A percentile compares a stretch with the other conserved stretches of the same genome.
These are phyloP conservation scores for Trematomus bernacchii DNA, from an alignment of 2,797 vertebrate species.

Conservation along the genomic window DNA sequence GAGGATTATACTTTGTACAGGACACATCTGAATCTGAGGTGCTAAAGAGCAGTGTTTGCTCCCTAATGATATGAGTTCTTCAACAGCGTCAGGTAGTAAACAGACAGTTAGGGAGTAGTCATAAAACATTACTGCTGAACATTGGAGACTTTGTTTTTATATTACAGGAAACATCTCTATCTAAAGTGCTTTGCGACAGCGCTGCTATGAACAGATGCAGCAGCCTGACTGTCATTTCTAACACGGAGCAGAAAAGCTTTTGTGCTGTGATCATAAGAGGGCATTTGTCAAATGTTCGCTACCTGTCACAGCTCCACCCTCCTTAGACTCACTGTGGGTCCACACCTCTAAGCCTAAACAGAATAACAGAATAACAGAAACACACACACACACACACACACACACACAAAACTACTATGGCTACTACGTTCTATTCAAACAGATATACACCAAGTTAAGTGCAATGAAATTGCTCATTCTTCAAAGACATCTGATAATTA, in stretches of 20 bases:
- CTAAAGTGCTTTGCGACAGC: not conserved
- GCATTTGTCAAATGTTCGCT: constrained; percentile 52
- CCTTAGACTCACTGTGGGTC: constrained; percentile 19
- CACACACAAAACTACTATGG: constrained; percentile 7
- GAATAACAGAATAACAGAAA: too few relatives aligned
- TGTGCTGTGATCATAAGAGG: constrained; percentile 11
- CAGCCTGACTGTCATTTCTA: not conserved
- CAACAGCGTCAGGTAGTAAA: constrained; percentile 13
- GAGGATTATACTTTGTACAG: constrained; percentile 4
- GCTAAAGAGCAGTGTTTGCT: not conserved
- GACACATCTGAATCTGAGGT: not conserved
- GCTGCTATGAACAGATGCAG: not conserved
- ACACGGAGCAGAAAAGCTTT: constrained; percentile 19
- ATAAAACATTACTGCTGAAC: constrained; percentile 25
- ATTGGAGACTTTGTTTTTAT: not conserved
- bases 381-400: not conserved
- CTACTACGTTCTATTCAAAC: constrained; percentile 8
- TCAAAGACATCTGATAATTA: not conserved
- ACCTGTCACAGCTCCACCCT: constrained; percentile 56
- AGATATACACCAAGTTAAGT: not conserved
- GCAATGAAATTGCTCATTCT: not conserved
- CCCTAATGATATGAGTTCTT: constrained; percentile 6
- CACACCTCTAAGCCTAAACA: constrained; percentile 52
- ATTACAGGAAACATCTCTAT: constrained; percentile 2
- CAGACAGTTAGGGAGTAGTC: constrained; percentile 1